Base-by-base conservation (phyloP, 2,797 vertebrate genomes). In the Lepilemur ruficaudatus region DNA sequence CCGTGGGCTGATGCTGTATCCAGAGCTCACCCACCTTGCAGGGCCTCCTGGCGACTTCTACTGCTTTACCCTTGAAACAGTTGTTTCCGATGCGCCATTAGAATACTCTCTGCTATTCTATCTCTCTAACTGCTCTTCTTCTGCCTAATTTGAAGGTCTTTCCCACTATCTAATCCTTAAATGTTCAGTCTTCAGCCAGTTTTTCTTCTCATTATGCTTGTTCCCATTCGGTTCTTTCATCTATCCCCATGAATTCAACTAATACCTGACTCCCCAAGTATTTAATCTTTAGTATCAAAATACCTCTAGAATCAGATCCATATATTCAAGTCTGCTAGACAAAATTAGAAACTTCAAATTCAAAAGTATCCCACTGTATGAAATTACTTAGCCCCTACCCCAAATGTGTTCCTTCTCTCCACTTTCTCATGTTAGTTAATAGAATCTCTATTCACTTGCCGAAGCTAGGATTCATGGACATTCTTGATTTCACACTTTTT, bases 241-340 rank as follows among this genome's bases (percentile, higher is more conserved):
- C 25, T n/a, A 50, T 38, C 14, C 5, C 32, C 23, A 75, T 43
- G 50, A 85, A 85, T 91, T 90, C 73, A 79, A 25, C 76, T 70
- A 80, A 88, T 2, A 89, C 14, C 32, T 13, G 11, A 78, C 22
- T 83, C 32, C 46, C 46, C 23, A 67, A 55, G 32, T 59, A 79
- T 52, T 96, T 89, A 78, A 78, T 48, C 55, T 92, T 95, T 72
- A 91, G 78, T 80, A 91, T 52, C 52, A 96, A 93, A 89, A 95
- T 4, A 82, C 28, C 55, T 93, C 69, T 52, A 72, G 43, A 90
- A 89, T 12, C 20, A 91, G 20, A 67, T 30, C 41, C 46, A 32
- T 22, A 63, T 67, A 85, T 93, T 78, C 30, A 48, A 48, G 73
- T 55, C 14, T 85, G 15, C 50, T 55, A 79, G 28, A 73, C 12